phyloP scores from a whole-genome alignment of 1,140 invertebrate genomes.

The Himalopsyche phryganea region DNA sequence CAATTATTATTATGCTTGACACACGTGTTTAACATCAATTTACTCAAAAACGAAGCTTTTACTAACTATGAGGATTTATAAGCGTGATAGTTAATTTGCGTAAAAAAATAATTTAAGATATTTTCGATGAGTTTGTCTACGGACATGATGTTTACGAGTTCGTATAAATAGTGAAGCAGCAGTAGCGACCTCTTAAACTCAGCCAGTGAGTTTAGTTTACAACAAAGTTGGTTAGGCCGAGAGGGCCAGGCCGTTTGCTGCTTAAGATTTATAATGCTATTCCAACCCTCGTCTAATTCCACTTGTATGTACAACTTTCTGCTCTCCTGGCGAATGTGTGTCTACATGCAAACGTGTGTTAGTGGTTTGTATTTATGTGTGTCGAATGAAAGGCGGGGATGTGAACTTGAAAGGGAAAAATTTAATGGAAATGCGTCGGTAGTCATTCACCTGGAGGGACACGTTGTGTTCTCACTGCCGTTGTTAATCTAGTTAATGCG shows the following conservation, averaged over 20 bases:
- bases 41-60: too few species aligned
- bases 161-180: not conserved
- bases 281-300: conserved; percentile 35
- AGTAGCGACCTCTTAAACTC: conserved; percentile 25
- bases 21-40: too few species aligned
- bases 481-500: too few species aligned
- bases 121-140: too few species aligned
- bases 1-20: too few species aligned
- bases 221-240: conserved; percentile 35
- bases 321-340: conserved; percentile 7
- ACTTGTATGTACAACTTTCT: conserved; percentile 34
- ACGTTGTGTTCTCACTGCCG: too few species aligned
- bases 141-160: too few species aligned
- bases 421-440: not conserved
- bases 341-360: not conserved
- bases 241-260: conserved; percentile 32
- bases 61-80: too few species aligned
- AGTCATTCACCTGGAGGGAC: not conserved
- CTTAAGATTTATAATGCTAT: conserved; percentile 36
- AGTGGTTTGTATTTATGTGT: not conserved
- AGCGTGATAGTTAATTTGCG: too few species aligned
- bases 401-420: not conserved
- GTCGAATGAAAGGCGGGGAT: too few species aligned
- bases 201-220: conserved; percentile 30
- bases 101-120: too few species aligned